Evolutionary conservation across 2,113 vertebrate species (phyloP), one percentile per base, ranked within the genome.

Genomic region (Heptranchias perlo): DNA sequence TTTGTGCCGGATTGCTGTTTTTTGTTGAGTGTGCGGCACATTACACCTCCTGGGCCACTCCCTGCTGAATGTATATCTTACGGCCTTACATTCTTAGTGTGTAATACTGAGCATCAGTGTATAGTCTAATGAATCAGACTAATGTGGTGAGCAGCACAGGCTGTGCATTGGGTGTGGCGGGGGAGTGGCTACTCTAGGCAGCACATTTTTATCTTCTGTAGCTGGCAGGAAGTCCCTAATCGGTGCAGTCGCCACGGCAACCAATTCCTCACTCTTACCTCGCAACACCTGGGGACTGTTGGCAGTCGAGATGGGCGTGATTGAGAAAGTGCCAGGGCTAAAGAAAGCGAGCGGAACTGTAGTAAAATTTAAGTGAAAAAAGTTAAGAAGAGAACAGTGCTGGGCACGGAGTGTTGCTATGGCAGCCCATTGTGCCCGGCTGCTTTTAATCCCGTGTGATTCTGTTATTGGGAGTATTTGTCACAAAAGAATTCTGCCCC

Each of bases 161-260:
- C 62, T 25, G 62, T 44, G 64, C 54, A 61, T 54, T n/a, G 58
- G 89, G 89, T 64, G 89, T 3, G 65, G 47, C 44, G 94, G 44
- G 94, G n/a, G 39, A 44, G 65, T 52, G 39, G 13, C 94, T 49
- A 44, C 94, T 95, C 7, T 39, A 31, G 64, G 64, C 94, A 31
- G 21, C 39, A 69, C 31, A 35, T 47, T 69, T 47, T 95, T 69
- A 64, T 13, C 47, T 65, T 52, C 14, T 95, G 44, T 39, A 49
- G 25, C 7, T 95, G 65, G 44, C 65, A 95, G 94, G 65, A 95
- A 95, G 65, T 65, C 23, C 44, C 47, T 95, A 52, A 69, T 95
- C 28, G 44, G 64, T 35, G 13, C 62, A 47, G 44, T 95, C 47
- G 49, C 65, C 94, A 95, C 21, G 62, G 23, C 39, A 95, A 49